Base-by-base conservation (phyloP, 1,140 invertebrate genomes). In the Phymastichus coffea region DNA sequence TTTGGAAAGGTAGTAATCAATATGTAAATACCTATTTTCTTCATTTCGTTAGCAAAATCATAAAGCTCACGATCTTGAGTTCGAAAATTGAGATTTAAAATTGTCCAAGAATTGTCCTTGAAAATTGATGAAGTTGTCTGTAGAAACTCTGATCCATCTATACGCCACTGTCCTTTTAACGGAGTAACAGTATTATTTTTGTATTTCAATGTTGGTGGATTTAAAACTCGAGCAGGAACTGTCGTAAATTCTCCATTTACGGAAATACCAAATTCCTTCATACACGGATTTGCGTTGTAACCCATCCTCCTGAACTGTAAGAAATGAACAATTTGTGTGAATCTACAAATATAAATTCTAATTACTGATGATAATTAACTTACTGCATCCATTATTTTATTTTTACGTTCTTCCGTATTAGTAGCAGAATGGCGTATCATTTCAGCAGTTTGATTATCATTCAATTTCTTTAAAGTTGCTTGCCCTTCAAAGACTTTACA, bases 361-460 rank as follows among this genome's bases (percentile, higher is more conserved):
- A n/a, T n/a, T n/a, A n/a, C n/a, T n/a, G n/a, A n/a, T n/a, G n/a
- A n/a, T n/a, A 14, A 25, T 51, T 54, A 58, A 38, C 67, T 63
- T 23, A 89, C 80, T 12, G 84, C 74, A 8, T 83, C 70, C 66
- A 83, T 74, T 22, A 91, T 91, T 68, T 86, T 90, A 0, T 60
- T 1, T 66, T 86, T 87, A 0, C 89, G 79, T 1, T 65, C 69
- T 3, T 79, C 66, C 0, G 89, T 85, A 6, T 75, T 66, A 1
- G 85, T 88, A 1, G 88, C 88, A 1, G 89, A 84, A 38, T 68
- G 23, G 63, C 22, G 70, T 1, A 92, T 88, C 87, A 92, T 89
- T 0, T 67, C 74, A 1, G 80, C 58, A 1, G 88, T 85, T 72
- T 91, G 88, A 0, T 35, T 61, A 40, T 85, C 83, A 44, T 74